Percentiles rank a stretch among this genome's conserved stretches.
Evolutionary conservation across 2,113 vertebrate species (phyloP).

Genomic region (Meles meles): DNA sequence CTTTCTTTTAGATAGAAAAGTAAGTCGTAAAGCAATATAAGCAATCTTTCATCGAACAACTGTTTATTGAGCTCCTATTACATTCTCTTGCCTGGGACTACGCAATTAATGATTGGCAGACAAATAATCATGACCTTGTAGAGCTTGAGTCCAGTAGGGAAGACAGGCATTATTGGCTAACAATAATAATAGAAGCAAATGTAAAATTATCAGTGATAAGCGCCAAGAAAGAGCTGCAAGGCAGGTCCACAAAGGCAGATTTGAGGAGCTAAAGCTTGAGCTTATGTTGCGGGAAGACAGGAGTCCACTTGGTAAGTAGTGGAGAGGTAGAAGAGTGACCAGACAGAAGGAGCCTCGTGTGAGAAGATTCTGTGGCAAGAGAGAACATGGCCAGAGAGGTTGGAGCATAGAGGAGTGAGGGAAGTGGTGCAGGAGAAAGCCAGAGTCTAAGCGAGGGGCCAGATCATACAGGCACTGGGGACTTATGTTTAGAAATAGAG

Average conservation of each 20-base stretch:
- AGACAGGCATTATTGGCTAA: neutral
- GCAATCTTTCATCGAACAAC: neutral
- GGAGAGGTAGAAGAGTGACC: too few species aligned
- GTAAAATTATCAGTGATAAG: neutral
- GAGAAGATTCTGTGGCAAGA: too few species aligned
- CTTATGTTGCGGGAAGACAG: neutral
- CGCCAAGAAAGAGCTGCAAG: neutral
- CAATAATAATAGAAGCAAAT: neutral
- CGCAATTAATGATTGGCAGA: neutral
- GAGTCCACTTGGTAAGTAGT: neutral
- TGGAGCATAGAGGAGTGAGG: too few species aligned
- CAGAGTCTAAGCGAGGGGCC: too few species aligned
- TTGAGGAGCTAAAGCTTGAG: neutral
- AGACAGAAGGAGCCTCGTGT: too few species aligned
- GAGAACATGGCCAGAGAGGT: too few species aligned
- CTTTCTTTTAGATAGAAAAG: too few species aligned
- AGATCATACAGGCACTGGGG: neutral
- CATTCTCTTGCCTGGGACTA: neutral
- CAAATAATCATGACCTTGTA: neutral
- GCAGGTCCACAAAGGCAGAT: too few species aligned
- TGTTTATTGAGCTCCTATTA: neutral
- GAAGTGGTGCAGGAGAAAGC: too few species aligned
- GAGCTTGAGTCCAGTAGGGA: neutral
- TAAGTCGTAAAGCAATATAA: neutral
- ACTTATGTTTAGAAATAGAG: neutral